Percentiles rank a stretch among this genome's conserved stretches.
These are phyloP conservation scores for Papilio polyxenes DNA, from an alignment of 1,140 invertebrate genomes.

Conservation along the genomic window DNA sequence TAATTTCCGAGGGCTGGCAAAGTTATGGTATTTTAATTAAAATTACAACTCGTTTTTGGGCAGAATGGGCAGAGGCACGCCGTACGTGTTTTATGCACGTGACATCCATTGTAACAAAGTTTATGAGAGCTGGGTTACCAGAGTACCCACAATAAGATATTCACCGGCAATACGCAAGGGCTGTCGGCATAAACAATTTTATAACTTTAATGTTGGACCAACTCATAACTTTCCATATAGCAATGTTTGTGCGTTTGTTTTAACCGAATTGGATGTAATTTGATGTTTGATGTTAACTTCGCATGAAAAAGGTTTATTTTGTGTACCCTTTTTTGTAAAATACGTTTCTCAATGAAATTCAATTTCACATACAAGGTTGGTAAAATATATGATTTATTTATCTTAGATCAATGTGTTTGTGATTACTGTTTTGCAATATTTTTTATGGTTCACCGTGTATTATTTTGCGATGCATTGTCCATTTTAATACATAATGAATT, in stretches of 20 bases:
- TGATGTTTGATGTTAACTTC: slow-evolving; percentile 7
- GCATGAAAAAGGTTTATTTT: slow-evolving; percentile 25
- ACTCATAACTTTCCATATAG: slow-evolving; percentile 25
- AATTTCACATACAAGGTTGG: background rate
- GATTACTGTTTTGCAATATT: background rate
- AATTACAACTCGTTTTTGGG: slow-evolving; percentile 68
- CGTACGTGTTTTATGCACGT: slow-evolving; percentile 64
- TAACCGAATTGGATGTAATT: slow-evolving; percentile 31
- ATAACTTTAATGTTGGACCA: slow-evolving; percentile 41
- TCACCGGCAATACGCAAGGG: slow-evolving; percentile 38
- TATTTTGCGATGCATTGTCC: background rate
- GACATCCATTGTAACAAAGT: slow-evolving; percentile 65
- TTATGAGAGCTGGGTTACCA: slow-evolving; percentile 45
- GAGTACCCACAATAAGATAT: slow-evolving; percentile 37
- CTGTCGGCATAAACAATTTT: slow-evolving; percentile 44
- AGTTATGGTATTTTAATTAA: slow-evolving; percentile 76
- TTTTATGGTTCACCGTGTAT: background rate
- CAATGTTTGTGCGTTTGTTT: slow-evolving; percentile 36
- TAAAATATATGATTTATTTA: background rate
- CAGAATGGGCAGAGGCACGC: slow-evolving; percentile 48
- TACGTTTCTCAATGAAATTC: background rate
- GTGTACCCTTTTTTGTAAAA: background rate
- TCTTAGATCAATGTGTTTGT: background rate
- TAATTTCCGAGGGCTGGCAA: slow-evolving; percentile 57
- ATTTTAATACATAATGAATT: background rate